Conservation (phyloP, 2,113 vertebrate genomes). For the Saccopteryx leptura region DNA sequence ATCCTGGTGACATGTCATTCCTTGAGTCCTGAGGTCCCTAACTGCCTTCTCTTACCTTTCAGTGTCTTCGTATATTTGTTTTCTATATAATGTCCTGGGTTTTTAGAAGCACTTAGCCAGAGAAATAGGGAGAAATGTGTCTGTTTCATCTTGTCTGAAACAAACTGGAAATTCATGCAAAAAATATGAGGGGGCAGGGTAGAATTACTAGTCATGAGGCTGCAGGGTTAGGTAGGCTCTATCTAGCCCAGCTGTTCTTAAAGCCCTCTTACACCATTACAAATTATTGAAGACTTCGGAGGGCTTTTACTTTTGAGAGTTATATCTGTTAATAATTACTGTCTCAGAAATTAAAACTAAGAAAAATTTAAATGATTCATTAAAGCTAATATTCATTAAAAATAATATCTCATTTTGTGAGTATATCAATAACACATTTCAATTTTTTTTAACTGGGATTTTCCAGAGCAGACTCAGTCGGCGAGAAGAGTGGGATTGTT, state of each 20-base stretch:
- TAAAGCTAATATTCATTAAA: not conserved
- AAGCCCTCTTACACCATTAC: not conserved
- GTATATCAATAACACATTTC: not conserved
- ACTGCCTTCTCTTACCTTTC: not conserved
- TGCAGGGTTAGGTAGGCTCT: not conserved
- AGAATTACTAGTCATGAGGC: not conserved
- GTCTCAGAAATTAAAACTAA: not conserved
- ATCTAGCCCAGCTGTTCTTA: not conserved
- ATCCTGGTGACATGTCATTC: not conserved
- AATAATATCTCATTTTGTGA: not conserved
- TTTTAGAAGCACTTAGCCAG: not conserved
- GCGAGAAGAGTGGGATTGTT: not conserved
- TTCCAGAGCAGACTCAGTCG: not conserved
- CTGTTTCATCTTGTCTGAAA: not conserved
- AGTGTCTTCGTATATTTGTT: not conserved
- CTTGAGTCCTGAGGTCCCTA: not conserved
- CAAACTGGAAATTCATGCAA: not conserved
- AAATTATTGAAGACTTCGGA: not conserved
- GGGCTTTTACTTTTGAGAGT: not conserved
- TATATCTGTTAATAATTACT: not conserved
- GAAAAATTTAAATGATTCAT: not conserved
- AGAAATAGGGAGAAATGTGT: not conserved
- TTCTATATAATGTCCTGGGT: too few species aligned
- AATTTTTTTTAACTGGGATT: not conserved
- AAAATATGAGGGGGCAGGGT: not conserved